Evolutionary conservation across 23 tunicate genomes (phyloP).

Genomic region (Aplidium turbinatum): DNA sequence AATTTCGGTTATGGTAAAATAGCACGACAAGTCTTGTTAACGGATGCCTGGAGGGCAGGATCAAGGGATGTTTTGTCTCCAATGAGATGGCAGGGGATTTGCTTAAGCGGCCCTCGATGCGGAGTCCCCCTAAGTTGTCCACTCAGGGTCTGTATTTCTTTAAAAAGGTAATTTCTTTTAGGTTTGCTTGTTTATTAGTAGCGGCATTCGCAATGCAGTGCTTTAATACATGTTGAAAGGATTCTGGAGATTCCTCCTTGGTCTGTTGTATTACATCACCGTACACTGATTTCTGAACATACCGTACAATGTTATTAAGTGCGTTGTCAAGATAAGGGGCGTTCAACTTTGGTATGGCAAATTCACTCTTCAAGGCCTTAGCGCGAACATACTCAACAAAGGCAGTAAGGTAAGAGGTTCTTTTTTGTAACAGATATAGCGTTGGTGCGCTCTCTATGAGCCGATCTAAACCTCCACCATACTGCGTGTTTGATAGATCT

Average conservation of each 20-base stretch:
- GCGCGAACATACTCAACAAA: neutral
- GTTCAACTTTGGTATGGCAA: neutral
- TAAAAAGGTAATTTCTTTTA: neutral
- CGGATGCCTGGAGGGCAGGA: neutral
- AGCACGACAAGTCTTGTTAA: neutral
- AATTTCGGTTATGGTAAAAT: neutral
- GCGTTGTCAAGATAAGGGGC: neutral
- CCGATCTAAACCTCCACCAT: neutral
- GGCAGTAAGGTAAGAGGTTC: neutral
- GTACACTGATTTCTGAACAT: neutral
- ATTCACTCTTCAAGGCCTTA: neutral
- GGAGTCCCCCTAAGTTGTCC: neutral
- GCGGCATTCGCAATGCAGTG: neutral
- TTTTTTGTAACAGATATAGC: neutral
- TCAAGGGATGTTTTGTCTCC: slow-evolving; percentile 2
- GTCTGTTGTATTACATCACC: neutral
- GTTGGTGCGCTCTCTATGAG: neutral
- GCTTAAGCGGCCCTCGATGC: slow-evolving; percentile 11
- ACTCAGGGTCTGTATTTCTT: neutral
- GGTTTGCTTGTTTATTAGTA: neutral
- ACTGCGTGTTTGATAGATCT: neutral
- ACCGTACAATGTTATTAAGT: neutral
- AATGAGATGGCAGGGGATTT: neutral
- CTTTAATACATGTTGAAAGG: neutral
- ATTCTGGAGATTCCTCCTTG: neutral